These are phyloP conservation scores for Microchrysa polita DNA, from an alignment of 2,888 invertebrate genomes.

Conservation along the genomic window DNA sequence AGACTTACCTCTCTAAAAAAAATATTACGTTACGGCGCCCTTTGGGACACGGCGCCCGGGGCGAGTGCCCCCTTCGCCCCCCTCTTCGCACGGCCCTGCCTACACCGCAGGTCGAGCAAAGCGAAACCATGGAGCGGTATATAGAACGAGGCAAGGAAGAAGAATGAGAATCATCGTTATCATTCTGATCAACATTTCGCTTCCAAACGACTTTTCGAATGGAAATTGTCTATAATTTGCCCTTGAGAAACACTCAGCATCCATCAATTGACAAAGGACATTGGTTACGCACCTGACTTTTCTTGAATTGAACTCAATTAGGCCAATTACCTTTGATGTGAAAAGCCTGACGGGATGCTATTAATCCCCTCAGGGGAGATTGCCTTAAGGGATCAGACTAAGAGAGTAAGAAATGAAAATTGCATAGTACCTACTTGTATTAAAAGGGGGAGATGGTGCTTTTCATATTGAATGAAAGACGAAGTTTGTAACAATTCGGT, in stretches of 20 bases:
- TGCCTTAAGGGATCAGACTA: not conserved
- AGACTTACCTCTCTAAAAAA: no score
- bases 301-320: slow-evolving; percentile 47
- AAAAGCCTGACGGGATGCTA: slow-evolving; percentile 26
- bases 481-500: slow-evolving; percentile 40
- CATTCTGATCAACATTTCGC: not conserved
- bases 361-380: slow-evolving; percentile 39
- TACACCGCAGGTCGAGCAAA: no score
- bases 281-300: slow-evolving; percentile 47
- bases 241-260: not conserved
- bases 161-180: no score
- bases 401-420: not conserved
- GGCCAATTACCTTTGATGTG: slow-evolving; percentile 51
- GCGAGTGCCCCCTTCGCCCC: no score
- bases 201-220: no score
- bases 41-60: no score
- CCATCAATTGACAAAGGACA: slow-evolving; percentile 40
- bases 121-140: no score
- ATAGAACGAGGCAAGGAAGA: no score
- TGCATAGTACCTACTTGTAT: not conserved
- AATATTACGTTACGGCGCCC: no score
- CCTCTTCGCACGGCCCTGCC: no score
- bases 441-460: not conserved
- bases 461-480: not conserved
- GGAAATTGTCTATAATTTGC: no score